phyloP scores from a whole-genome alignment of 1,140 invertebrate genomes.

The Solen grandis region DNA sequence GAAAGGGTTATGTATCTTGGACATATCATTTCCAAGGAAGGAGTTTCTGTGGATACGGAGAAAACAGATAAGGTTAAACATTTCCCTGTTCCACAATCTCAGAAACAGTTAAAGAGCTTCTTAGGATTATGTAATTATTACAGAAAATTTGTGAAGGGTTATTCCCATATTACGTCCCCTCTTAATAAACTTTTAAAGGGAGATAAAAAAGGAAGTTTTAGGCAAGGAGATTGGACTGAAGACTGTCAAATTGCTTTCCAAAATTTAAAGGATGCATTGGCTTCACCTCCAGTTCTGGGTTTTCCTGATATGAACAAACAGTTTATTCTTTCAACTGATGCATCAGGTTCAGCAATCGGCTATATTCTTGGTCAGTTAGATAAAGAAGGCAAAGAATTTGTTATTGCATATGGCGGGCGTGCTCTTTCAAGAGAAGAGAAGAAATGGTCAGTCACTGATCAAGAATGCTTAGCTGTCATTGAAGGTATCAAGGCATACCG shows the following conservation, averaged over 20 bases:
- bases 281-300: constrained; percentile 58
- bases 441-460: constrained; percentile 33
- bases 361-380: constrained; percentile 60
- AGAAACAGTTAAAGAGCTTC: constrained; percentile 80
- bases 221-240: constrained; percentile 57
- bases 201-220: constrained; percentile 73
- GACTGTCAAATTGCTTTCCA: constrained; percentile 60
- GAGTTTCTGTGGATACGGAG: constrained; percentile 49
- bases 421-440: constrained; percentile 34
- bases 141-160: constrained; percentile 75
- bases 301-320: constrained; percentile 55
- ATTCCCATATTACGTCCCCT: constrained; percentile 70
- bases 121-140: constrained; percentile 81
- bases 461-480: constrained; percentile 42
- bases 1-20: constrained; percentile 59
- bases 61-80: constrained; percentile 36
- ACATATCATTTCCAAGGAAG: constrained; percentile 60
- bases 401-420: constrained; percentile 63
- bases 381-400: constrained; percentile 43
- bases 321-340: constrained; percentile 65
- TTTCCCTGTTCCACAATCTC: constrained; percentile 66
- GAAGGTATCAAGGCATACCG: constrained; percentile 49
- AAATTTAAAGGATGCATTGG: constrained; percentile 56
- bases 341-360: constrained; percentile 48
- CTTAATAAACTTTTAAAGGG: constrained; percentile 74